Base-by-base conservation (phyloP, 1,140 invertebrate genomes). In the Charaxes varanes region DNA sequence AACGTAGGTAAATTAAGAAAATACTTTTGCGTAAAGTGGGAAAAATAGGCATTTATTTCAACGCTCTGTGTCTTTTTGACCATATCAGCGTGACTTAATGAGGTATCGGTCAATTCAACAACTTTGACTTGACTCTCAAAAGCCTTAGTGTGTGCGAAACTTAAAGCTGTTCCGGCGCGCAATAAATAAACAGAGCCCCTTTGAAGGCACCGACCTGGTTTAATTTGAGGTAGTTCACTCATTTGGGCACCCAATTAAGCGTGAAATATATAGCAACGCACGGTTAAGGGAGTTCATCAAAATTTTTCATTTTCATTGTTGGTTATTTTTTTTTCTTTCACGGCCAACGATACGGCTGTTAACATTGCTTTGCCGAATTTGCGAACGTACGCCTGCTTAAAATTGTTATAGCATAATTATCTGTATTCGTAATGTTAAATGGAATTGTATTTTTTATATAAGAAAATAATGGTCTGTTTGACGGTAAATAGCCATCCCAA, bases 181-280 rank as follows among this genome's bases (percentile, higher is more conserved):
- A 35, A 48, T 41, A 49, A 43, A 37, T 37, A 43, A 43, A 36
- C 21, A n/a, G 21, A 40, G 22, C 10, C 37, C 24, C 62, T 78
- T 74, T 76, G 70, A 78, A 60, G 59, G 62, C 16, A 50, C 68
- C 70, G 70, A 64, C 43, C 46, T 58, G 36, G 42, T 47, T 68
- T 63, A 70, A 72, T 70, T 72, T 67, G 60, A 71, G 44, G 56
- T 53, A 54, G 59, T 58, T 49, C 28, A 28, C 57, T 65, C 62
- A 65, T 73, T 73, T 69, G 51, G 50, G 54, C 50, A 53, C 48
- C 74, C 74, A 79, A 72, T 79, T 79, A 79, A 74, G 65, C 56
- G 68, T 49, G 65, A 66, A 72, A 73, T 70, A 54, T 77, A 79
- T 72, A 58, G 56, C 62, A 43, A 34, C 52, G 19, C 43, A 36